These are phyloP conservation scores for Rhopalosiphum nymphaeae DNA, from an alignment of 2,888 invertebrate species.

Conservation along the genomic window DNA sequence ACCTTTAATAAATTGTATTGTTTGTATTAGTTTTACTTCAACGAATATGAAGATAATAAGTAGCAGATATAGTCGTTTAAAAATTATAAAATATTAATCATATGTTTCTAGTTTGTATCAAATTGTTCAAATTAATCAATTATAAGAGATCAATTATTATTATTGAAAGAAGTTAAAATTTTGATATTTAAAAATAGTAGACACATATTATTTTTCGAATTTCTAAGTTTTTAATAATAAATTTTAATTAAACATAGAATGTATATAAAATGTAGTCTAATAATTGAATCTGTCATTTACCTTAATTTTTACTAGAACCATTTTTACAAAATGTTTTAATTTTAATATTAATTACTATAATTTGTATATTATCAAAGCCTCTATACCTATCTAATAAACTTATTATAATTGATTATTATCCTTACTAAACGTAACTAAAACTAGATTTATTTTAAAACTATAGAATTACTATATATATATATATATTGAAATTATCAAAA, in stretches of 20 bases:
- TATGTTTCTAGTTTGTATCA: neutral
- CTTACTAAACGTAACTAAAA: neutral
- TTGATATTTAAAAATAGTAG: too few relatives aligned
- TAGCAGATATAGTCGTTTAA: neutral
- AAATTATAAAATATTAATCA: neutral
- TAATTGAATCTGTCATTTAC: too few relatives aligned
- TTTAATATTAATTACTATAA: too few relatives aligned
- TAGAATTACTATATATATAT: neutral
- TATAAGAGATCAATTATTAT: neutral
- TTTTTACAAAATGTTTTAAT: too few relatives aligned
- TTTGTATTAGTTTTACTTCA: neutral
- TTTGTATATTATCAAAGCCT: too few relatives aligned
- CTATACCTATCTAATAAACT: neutral
- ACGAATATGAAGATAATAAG: neutral
- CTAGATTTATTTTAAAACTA: neutral
- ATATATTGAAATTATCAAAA: too few relatives aligned
- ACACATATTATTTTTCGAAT: neutral
- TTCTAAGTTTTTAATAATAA: neutral
- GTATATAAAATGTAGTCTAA: neutral
- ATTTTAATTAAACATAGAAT: neutral
- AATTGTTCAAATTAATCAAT: neutral
- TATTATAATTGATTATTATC: neutral
- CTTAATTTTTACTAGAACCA: too few relatives aligned
- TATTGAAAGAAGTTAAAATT: too few relatives aligned
- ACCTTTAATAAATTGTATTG: neutral